Evolutionary conservation across 2,113 vertebrate species (phyloP), one percentile per base, ranked within the genome.

Genomic region (Catagonus wagneri): DNA sequence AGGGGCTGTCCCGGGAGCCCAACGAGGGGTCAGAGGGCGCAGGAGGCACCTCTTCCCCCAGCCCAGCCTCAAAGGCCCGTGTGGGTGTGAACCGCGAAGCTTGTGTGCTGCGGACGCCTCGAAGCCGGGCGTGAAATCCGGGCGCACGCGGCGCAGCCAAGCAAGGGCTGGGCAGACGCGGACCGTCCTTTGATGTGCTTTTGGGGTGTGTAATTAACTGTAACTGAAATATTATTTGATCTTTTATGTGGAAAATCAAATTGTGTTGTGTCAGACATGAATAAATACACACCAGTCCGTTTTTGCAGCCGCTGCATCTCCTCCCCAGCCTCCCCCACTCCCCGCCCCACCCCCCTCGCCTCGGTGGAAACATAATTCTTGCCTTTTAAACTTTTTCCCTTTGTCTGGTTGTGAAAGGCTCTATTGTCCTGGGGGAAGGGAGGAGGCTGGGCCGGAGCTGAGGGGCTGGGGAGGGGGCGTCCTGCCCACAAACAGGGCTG

Each of bases 171-270:
- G 83, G 94, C 20, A 1, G 94, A 23, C 10, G 7, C 32, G 6
- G 78, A 3, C 2, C 0, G 84, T 29, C 54, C 86, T 98, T 94
- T 97, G 97, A 97, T 96, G 96, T 97, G 85, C 84, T 97, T 97
- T 94, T 60, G 93, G 84, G 85, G 61, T 85, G 93, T 98, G 97
- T 98, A 98, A 98, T 98, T 98, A 98, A 97, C 97, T 98, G 95
- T 97, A 98, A 90, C 92, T 6, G 20, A 97, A 97, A 94, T 98
- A 98, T 90, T 97, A 98, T 97, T 98, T 97, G 91, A 96, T 98
- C 95, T 97, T 92, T 61, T 52, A 61, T 97, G 97, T 96, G 97
- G 98, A 98, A 97, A 98, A 98, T 98, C 96, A 90, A 92, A 44
- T 80, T 93, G 97, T 97, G 96, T 98, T 98, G 98, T 97, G 91